phyloP scores from a whole-genome alignment of 2,113 vertebrate genomes.

The Cynopterus brachyotis region DNA sequence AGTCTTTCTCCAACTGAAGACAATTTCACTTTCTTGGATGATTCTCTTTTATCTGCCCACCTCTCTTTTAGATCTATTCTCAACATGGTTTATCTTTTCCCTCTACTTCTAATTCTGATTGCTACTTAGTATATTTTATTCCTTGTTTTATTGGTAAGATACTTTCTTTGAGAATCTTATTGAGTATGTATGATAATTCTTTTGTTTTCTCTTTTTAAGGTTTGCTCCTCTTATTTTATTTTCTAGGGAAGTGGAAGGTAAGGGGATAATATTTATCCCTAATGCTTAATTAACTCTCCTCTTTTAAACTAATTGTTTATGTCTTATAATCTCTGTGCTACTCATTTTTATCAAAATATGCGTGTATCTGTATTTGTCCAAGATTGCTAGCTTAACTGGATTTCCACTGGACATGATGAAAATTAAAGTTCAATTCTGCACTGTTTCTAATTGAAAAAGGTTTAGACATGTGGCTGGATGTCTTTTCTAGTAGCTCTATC shows the following conservation, averaged over 20 bases:
- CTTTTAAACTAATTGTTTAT: conserved; percentile 10
- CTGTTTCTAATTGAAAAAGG: background rate
- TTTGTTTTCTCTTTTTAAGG: background rate
- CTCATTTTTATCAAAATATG: background rate
- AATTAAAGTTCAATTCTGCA: background rate
- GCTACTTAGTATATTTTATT: background rate
- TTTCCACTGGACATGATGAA: background rate
- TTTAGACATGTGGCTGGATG: background rate
- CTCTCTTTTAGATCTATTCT: background rate
- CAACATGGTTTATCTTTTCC: background rate
- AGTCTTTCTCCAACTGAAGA: background rate
- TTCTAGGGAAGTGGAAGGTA: background rate
- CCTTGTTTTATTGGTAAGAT: background rate
- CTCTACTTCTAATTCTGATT: background rate
- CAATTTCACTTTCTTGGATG: background rate
- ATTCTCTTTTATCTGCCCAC: background rate
- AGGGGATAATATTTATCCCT: background rate
- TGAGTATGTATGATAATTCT: background rate
- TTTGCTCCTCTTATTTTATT: conserved; percentile 1
- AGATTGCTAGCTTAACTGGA: background rate
- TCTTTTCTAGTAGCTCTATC: background rate
- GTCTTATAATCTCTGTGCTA: background rate
- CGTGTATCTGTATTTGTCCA: background rate
- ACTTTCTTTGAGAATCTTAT: background rate
- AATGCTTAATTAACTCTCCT: background rate